phyloP scores from a whole-genome alignment of 2,797 vertebrate genomes.

The Lepidocolaptes lacrymiger region DNA sequence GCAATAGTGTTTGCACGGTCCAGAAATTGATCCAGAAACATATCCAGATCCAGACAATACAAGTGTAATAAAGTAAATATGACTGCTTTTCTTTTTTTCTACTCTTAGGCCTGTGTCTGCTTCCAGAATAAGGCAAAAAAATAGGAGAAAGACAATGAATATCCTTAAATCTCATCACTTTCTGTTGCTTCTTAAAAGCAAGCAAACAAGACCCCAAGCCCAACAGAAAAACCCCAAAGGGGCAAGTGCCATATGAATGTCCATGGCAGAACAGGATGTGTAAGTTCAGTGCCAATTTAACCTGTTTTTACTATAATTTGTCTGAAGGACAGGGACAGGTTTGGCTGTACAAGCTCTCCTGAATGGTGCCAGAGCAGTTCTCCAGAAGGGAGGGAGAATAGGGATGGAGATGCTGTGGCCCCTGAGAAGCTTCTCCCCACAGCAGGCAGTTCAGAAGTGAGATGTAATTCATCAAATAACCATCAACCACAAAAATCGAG shows the following conservation, averaged over 20 bases:
- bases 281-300: neutral
- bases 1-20: conserved; percentile 83
- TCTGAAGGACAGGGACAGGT: neutral
- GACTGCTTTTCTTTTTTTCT: conserved; percentile 82
- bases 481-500: neutral
- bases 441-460: neutral
- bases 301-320: neutral
- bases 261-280: neutral
- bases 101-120: conserved; percentile 71
- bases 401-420: neutral
- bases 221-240: neutral
- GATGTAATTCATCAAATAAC: neutral
- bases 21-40: conserved; percentile 77
- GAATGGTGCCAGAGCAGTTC: fast-evolving
- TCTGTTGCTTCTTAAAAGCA: conserved; percentile 22
- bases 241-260: neutral
- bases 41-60: conserved; percentile 84
- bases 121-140: neutral
- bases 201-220: neutral
- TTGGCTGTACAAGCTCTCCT: neutral
- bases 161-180: neutral
- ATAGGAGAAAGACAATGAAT: neutral
- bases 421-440: neutral
- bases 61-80: conserved; percentile 87
- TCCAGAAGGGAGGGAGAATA: neutral